Base-by-base conservation (phyloP, 2,797 vertebrate species). In the Coreius guichenoti region DNA sequence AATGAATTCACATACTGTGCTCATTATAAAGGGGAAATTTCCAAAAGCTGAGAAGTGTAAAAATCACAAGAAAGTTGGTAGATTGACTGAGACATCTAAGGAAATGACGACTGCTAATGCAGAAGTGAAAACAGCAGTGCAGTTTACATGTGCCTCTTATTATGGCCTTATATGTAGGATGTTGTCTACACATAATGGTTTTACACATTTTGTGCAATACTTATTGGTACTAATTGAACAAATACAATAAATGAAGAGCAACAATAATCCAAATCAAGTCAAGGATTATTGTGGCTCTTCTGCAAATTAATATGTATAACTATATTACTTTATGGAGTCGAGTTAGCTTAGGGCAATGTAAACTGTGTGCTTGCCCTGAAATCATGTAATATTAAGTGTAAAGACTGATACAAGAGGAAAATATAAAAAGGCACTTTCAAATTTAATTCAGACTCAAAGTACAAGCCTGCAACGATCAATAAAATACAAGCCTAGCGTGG, bases 101-200 rank as follows among this genome's bases (percentile, higher is more conserved):
- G 88, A 90, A 90, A 86, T 83, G 75, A 83, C 13, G 8, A 74
- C 49, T 63, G 43, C 19, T 33, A 87, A 91, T 85, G 87, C 54
- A 91, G 91, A 92, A 91, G 90, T 89, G 90, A 92, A 91, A 92
- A 87, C 61, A 78, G 69, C 63, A 80, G 43, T 39, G 63, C 8
- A n/a, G n/a, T 29, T 5, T 19, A 9, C 36, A 21, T 19, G 31
- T 67, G 21, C 12, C 31, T 54, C 13, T 68, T 54, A 26, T 78
- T 26, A 43, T 63, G 56, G 8, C 36, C 54, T 78, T 19, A 16
- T 36, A 29, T n/a, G 36, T 29, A 19, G 26, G 76, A 45, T 63
- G 76, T 12, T 63, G n/a, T 63, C 17, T 29, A 31, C 8, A 36
- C 0, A 26, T 61, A 12, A 29, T 0, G 19, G 31, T 12, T 21